Evolutionary conservation across 1,140 invertebrate genomes (phyloP), one percentile per base, ranked within the genome.

Genomic region (Portunus trituberculatus): DNA sequence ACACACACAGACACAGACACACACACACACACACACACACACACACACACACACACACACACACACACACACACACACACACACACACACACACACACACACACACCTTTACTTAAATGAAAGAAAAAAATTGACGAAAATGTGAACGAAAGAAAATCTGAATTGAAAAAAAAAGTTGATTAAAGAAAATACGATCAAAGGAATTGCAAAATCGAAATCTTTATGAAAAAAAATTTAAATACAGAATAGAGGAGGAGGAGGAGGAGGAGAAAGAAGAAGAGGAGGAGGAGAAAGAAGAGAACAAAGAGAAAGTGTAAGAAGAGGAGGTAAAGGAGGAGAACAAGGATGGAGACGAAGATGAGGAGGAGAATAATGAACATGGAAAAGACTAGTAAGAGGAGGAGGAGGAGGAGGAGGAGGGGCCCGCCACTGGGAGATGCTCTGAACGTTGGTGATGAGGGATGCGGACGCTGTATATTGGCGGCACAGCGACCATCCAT

Each of bases 381-480:
- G n/a, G 67, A 76, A 16, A 52, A 48, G 29, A 67, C n/a, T n/a
- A 52, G 45, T n/a, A 31, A n/a, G 25, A 52, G 90, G 52, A 32
- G 52, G 39, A 67, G 45, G 12, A 16, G 29, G 52, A 67, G 90
- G 52, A 31, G 52, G 90, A 52, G 52, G 90, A 67, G 90, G 45
- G 6, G 89, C 39, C 20, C 76, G 76, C 20, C 76, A 83, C 20
- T 20, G 25, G 67, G 67, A 76, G 20, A 59, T 45, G 31, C 20
- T 2, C 87, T 45, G 87, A 32, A 89, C 87, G 45, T 28, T 25
- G 3, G 39, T 89, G 87, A 89, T 89, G 87, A 46, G 46, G 39
- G 87, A 89, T 89, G 87, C 45, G 87, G 10, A 12, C 39, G 87
- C 87, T 89, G 48, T 89, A 89, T 31, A 87, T 87, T 39, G 39